Evolutionary conservation across 2,888 invertebrate genomes (phyloP).

Genomic region (Acanthoscelides obtectus): DNA sequence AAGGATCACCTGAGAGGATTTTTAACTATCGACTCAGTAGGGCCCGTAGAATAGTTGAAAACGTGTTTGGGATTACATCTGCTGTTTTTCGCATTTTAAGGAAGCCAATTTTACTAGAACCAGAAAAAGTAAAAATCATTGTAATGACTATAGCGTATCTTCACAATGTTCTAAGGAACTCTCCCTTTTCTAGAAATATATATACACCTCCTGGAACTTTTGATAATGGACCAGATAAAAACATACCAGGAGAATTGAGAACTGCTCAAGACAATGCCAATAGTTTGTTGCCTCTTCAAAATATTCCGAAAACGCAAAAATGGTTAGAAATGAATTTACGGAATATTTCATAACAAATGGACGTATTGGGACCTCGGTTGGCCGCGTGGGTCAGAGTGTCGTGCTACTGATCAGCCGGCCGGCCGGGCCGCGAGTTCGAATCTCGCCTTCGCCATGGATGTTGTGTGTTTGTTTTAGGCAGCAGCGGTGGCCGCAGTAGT

Average conservation of each 20-base stretch:
- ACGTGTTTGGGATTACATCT: too few species aligned
- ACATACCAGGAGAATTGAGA: background rate
- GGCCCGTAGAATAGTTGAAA: too few species aligned
- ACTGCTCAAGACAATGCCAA: background rate
- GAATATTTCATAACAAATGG: too few species aligned
- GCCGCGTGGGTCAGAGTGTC: too few species aligned
- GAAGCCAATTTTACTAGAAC: conserved; percentile 17
- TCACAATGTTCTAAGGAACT: conserved; percentile 13
- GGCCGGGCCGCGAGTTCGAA: too few species aligned
- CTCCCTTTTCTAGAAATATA: conserved; percentile 1
- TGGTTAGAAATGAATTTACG: too few species aligned
- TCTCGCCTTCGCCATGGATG: too few species aligned
- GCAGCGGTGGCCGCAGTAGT: too few species aligned
- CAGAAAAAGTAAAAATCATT: conserved; percentile 12
- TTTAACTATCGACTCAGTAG: conserved; percentile 20
- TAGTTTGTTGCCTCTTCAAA: background rate
- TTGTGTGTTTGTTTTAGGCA: too few species aligned
- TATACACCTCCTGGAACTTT: conserved; percentile 9
- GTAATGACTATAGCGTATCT: conserved; percentile 7
- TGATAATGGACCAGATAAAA: background rate
- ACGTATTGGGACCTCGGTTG: too few species aligned
- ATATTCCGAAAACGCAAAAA: background rate
- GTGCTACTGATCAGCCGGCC: too few species aligned
- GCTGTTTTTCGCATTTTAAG: too few species aligned
- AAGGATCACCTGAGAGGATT: conserved; percentile 13